Conservation (phyloP, 2,888 invertebrate genomes). For the Xanthia togata region DNA sequence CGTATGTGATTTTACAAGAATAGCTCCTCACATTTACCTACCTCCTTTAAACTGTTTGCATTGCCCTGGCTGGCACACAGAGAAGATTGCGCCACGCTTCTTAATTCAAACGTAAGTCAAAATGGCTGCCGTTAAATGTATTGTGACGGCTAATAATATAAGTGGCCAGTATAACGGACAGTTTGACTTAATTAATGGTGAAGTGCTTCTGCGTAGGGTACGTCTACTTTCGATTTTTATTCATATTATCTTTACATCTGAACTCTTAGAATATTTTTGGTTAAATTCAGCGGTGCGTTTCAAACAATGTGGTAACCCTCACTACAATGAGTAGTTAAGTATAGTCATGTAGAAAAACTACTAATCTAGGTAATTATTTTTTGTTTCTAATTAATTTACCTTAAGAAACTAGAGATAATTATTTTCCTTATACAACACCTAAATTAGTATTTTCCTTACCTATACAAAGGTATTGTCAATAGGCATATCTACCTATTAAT, state of each 20-base stretch:
- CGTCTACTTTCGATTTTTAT: constrained; percentile 75
- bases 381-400: background rate
- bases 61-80: background rate
- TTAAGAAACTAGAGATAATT: background rate
- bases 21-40: no score
- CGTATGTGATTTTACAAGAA: no score
- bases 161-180: constrained; percentile 84
- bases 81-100: constrained; percentile 52
- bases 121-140: constrained; percentile 85
- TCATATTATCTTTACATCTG: constrained; percentile 46
- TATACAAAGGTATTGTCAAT: background rate
- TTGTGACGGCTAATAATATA: constrained; percentile 84
- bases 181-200: constrained; percentile 84
- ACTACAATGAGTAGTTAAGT: constrained; percentile 11
- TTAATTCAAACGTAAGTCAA: constrained; percentile 65
- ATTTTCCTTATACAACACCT: background rate
- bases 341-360: background rate
- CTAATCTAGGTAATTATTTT: background rate
- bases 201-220: constrained; percentile 74
- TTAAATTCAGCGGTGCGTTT: constrained; percentile 46
- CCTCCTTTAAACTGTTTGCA: no score
- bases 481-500: background rate
- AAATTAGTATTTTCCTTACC: background rate
- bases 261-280: constrained; percentile 46
- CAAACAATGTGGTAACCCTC: constrained; percentile 40